Percentiles rank a stretch among this genome's conserved stretches.
Conservation (phyloP, 2,888 invertebrate genomes). For the Netelia virgata region DNA sequence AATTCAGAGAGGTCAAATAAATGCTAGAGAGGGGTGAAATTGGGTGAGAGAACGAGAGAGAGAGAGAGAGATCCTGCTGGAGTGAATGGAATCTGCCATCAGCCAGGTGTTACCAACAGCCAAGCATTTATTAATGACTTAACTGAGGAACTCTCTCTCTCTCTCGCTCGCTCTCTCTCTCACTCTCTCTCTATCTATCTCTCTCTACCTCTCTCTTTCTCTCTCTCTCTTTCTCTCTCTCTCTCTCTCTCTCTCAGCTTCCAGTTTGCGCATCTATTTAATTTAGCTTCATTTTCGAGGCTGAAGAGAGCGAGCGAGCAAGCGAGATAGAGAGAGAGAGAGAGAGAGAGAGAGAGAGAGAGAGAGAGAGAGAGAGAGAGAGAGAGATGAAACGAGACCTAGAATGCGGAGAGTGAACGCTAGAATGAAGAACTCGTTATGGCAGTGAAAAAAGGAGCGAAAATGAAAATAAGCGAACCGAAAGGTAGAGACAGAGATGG, state of each 20-base stretch:
- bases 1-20: constrained; percentile 46
- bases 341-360: constrained; percentile 2
- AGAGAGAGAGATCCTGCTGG: constrained; percentile 7
- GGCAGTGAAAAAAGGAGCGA: constrained; percentile 15
- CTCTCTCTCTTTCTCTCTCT: constrained; percentile 26
- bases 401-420: constrained; percentile 2
- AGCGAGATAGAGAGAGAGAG: not conserved
- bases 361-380: not conserved
- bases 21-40: constrained; percentile 11
- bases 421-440: constrained; percentile 16
- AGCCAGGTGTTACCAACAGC: constrained; percentile 67
- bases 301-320: not conserved
- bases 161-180: constrained; percentile 26
- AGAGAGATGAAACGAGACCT: not conserved
- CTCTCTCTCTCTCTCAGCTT: constrained; percentile 11
- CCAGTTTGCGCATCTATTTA: constrained; percentile 53
- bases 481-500: not conserved
- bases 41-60: constrained; percentile 11
- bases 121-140: constrained; percentile 68
- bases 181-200: constrained; percentile 8
- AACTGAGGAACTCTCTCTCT: constrained; percentile 57
- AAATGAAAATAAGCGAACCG: constrained; percentile 36
- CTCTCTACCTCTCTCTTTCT: constrained; percentile 4
- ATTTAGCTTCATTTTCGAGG: constrained; percentile 36
- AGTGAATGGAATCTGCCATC: constrained; percentile 50